Percentiles rank a stretch among this genome's conserved stretches.
Conservation (phyloP, 2,797 vertebrate genomes). For the Onychomys torridus region DNA sequence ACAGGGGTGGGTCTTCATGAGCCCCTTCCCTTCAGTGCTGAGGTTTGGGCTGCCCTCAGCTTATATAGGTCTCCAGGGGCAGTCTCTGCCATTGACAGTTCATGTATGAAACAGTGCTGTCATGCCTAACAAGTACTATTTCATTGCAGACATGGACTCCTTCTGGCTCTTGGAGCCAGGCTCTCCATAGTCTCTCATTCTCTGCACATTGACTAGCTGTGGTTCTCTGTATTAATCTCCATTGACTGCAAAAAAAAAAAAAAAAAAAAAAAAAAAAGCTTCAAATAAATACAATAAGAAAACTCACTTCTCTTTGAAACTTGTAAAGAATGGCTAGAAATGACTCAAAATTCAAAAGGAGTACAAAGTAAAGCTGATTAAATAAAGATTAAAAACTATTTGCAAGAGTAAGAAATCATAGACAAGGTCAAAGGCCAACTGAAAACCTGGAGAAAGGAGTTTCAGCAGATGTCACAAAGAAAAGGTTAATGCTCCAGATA, state of each 20-base stretch:
- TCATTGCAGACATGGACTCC: neutral
- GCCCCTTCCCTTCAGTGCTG: neutral
- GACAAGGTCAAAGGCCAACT: neutral
- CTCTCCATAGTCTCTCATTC: neutral
- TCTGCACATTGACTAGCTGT: neutral
- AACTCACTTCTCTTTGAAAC: neutral
- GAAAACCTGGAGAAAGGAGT: neutral
- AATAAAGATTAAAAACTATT: neutral
- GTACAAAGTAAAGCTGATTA: neutral
- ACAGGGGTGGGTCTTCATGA: neutral
- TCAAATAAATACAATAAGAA: neutral
- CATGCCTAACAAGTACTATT: neutral
- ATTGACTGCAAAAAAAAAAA: neutral
- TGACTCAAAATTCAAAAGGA: neutral
- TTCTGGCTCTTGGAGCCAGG: neutral
- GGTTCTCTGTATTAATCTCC: neutral
- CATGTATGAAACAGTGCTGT: neutral
- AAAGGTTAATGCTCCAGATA: neutral
- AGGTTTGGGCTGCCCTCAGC: neutral
- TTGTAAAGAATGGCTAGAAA: neutral
- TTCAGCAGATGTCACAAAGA: neutral
- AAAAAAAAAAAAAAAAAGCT: neutral
- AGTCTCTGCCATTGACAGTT: neutral
- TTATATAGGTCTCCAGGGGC: neutral
- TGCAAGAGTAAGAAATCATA: neutral